A percentile compares a stretch with the other conserved stretches of the same genome.
phyloP scores from a whole-genome alignment of 2,888 invertebrate genomes.

The Pemphredon lugubris region DNA sequence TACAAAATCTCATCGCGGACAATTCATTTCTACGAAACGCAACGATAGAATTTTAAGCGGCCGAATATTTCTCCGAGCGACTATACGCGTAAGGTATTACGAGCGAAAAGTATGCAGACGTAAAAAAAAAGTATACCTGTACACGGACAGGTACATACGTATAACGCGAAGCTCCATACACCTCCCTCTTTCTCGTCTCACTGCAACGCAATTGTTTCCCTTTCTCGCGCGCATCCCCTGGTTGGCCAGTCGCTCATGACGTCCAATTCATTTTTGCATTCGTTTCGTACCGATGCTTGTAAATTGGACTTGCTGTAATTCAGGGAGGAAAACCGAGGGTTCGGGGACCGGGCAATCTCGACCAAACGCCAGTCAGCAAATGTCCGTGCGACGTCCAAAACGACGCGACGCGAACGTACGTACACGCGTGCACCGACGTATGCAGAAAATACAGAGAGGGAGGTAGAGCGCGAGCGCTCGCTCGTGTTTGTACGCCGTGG shows the following conservation, averaged over 20 bases:
- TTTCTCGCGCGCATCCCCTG: constrained; percentile 22
- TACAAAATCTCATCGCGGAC: too few species aligned
- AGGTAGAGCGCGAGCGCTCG: constrained; percentile 6
- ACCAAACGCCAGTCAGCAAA: constrained; percentile 70
- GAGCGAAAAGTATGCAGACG: too few species aligned
- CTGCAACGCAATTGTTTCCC: constrained; percentile 2
- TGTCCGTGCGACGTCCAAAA: constrained; percentile 50
- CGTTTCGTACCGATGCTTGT: constrained; percentile 70
- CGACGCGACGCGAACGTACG: constrained; percentile 43
- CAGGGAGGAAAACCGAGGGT: constrained; percentile 55
- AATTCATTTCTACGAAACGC: too few species aligned
- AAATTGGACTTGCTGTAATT: constrained; percentile 76
- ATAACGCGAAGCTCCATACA: too few species aligned
- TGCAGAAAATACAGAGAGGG: constrained; percentile 32
- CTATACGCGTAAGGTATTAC: too few species aligned
- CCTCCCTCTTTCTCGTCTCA: too few species aligned
- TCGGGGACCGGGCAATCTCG: constrained; percentile 64
- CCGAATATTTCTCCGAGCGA: too few species aligned
- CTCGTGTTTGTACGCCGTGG: too few species aligned
- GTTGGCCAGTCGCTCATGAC: constrained; percentile 58
- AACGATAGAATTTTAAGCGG: too few species aligned
- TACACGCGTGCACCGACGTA: constrained; percentile 20
- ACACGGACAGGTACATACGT: too few species aligned
- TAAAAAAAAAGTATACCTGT: too few species aligned
- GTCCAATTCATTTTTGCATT: constrained; percentile 77